Percentiles rank a stretch among this genome's conserved stretches.
These are phyloP conservation scores for Desmophyllum pertusum DNA, from an alignment of 92 coral and sea anemone species.

Conservation along the genomic window DNA sequence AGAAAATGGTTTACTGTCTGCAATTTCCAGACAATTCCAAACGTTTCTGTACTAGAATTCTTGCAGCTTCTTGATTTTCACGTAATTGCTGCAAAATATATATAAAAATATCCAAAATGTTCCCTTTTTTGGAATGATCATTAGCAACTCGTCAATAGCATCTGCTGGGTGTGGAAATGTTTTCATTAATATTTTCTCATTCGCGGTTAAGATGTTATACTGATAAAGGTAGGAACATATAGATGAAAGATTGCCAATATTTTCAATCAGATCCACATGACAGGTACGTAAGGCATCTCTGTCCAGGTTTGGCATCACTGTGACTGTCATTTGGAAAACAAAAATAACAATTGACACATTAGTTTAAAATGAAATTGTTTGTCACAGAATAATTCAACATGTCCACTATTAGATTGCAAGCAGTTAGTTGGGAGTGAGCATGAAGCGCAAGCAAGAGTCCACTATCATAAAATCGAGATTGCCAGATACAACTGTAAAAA, in stretches of 20 bases:
- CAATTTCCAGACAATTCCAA: neutral
- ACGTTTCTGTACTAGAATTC: neutral
- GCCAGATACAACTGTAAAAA: too few relatives aligned
- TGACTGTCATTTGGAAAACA: neutral
- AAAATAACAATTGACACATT: neutral
- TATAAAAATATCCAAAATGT: constrained; percentile 7
- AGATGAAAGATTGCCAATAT: neutral
- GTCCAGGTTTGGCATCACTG: neutral
- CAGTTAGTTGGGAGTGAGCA: too few relatives aligned
- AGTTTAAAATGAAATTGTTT: neutral
- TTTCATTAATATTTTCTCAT: neutral
- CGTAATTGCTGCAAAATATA: neutral
- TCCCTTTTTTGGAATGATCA: constrained; percentile 5
- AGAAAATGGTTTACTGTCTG: neutral
- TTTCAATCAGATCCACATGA: neutral
- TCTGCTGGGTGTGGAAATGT: constrained; percentile 1
- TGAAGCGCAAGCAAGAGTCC: too few relatives aligned
- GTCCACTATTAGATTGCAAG: too few relatives aligned
- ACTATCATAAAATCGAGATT: too few relatives aligned
- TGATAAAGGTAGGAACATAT: neutral
- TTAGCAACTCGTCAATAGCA: neutral
- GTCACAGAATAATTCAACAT: neutral
- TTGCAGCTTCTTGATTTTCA: constrained; percentile 7
- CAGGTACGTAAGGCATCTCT: neutral
- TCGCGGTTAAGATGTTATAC: neutral